Evolutionary conservation across 2,888 invertebrate genomes (phyloP), one percentile per base, ranked within the genome.

Genomic region (Plemyria rubiginata): DNA sequence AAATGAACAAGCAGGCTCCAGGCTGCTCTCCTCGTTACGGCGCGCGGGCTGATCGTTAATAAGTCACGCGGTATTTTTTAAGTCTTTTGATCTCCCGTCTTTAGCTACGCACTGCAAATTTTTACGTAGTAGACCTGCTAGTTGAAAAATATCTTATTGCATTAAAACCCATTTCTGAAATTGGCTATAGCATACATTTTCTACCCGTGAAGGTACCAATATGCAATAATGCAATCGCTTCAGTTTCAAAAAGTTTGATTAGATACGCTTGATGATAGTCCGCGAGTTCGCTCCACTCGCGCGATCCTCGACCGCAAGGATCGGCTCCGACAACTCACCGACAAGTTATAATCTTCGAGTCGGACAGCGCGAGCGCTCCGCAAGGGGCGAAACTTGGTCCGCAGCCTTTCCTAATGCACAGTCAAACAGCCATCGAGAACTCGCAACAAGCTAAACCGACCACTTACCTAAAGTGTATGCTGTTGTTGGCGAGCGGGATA

Each of bases 391-490:
- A 53, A 60, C 60, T 60, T 50, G 49, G 36, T 38, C 58, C 50
- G 22, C 32, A 5, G 46, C 53, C 12, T 12, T 9, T 49, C 32
- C 32, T 60, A 54, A 53, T 55, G 60, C 60, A 46, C 48, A 51
- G 38, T 45, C 38, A 51, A 60, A 54, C 60, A 60, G 45, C 28
- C 51, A 55, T 55, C 45, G 54, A 54, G 45, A 54, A 55, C 60
- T 55, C 49, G 54, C 60, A 41, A 54, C 60, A 54, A 55, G 54
- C 60, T 55, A 51, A 54, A 49, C 54, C 54, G 54, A 60, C 53
- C 59, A 53, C 54, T 60, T 60, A 55, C 50, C n/a, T 53, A 53
- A 59, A 59, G 53, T 59, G 52, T 48, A 22, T 16, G 43, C 60
- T 36, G 50, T 40, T 36, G 50, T 48, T 15, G 54, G 49, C 22